Conservation (phyloP, 2,797 vertebrate species). For the Crenuchus spilurus region DNA sequence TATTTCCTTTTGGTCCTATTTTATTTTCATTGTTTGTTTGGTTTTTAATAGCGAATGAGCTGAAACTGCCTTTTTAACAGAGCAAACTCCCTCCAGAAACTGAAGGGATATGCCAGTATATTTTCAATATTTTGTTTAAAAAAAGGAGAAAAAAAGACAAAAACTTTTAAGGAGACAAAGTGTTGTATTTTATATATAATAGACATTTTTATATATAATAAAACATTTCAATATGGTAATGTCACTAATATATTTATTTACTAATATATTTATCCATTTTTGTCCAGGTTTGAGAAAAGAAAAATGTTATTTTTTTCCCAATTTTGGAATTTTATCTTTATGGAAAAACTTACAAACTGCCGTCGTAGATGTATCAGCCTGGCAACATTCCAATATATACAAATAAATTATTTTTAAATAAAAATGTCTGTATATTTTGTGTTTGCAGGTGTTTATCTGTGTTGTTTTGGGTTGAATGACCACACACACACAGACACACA, state of each 20-base stretch:
- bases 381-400: conserved; percentile 83
- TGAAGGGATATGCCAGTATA: conserved; percentile 80
- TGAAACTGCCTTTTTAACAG: conserved; percentile 80
- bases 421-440: conserved; percentile 18
- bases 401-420: conserved; percentile 88
- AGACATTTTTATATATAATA: conserved; percentile 71
- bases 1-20: conserved; percentile 61
- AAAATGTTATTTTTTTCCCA: conserved; percentile 63
- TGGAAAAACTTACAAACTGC: conserved; percentile 75
- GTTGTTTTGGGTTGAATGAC: too few species aligned
- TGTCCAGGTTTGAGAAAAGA: conserved; percentile 80
- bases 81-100: conserved; percentile 75
- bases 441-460: background rate
- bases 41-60: conserved; percentile 70
- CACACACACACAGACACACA: too few species aligned
- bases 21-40: conserved; percentile 50
- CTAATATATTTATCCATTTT: conserved; percentile 99
- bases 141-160: conserved; percentile 76
- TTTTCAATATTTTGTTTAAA: conserved; percentile 84
- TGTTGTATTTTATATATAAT: conserved; percentile 93
- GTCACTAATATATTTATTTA: conserved; percentile 99
- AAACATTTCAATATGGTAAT: conserved; percentile 94
- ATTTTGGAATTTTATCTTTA: conserved; percentile 77
- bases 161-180: conserved; percentile 80
- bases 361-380: conserved; percentile 81